These are phyloP conservation scores for Simalia tracyae DNA, from an alignment of 2,797 vertebrate species.

Conservation along the genomic window DNA sequence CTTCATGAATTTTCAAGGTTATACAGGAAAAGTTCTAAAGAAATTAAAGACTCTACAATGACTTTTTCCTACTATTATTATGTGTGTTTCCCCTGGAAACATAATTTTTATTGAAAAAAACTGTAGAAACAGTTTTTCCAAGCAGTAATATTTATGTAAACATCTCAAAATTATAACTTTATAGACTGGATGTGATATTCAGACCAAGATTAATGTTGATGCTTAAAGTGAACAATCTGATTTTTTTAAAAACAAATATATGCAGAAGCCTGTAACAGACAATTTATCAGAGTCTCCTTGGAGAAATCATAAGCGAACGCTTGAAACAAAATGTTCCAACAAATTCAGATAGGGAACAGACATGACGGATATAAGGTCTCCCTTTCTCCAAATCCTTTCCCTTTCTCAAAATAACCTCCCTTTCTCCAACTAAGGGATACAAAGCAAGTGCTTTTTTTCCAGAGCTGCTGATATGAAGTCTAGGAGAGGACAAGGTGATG, in stretches of 20 bases:
- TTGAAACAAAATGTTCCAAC: constrained; percentile 23
- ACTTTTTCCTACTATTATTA: neutral
- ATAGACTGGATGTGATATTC: neutral
- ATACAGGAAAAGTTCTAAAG: neutral
- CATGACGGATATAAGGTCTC: neutral
- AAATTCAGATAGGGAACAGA: neutral
- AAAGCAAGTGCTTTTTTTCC: neutral
- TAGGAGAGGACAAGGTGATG: neutral
- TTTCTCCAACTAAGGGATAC: neutral
- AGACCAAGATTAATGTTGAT: constrained; percentile 17
- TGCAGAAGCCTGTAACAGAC: neutral
- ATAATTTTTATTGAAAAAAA: neutral
- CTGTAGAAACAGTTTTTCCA: constrained; percentile 13
- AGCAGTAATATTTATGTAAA: constrained; percentile 14
- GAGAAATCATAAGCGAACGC: constrained; percentile 18
- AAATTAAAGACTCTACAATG: neutral
- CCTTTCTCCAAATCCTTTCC: neutral
- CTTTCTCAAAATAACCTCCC: no score
- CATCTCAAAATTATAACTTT: constrained; percentile 40
- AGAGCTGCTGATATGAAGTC: neutral
- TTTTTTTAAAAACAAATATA: neutral
- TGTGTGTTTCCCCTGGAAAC: neutral
- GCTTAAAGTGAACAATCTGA: constrained; percentile 23
- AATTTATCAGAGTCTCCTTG: neutral
- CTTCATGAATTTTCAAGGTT: neutral